Evolutionary conservation across 2,113 vertebrate genomes (phyloP).

Genomic region (Notarius quadriscutis): DNA sequence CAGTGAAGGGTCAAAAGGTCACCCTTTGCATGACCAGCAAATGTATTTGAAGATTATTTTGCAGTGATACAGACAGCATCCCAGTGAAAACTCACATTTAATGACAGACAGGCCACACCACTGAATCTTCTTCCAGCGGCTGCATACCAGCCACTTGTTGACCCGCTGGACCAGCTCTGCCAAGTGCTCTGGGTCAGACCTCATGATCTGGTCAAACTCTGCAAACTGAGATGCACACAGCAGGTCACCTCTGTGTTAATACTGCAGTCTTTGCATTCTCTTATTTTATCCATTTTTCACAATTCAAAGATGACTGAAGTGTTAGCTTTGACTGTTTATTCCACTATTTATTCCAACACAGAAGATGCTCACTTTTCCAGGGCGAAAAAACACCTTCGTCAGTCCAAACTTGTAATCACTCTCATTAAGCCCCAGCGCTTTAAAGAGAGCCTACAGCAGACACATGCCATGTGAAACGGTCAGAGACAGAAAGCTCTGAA

Average conservation of each 20-base stretch:
- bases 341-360: background rate
- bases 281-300: background rate
- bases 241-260: background rate
- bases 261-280: background rate
- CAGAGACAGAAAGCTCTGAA: conserved; percentile 10
- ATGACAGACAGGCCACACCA: conserved; percentile 95
- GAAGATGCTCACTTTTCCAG: conserved; percentile 85
- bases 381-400: conserved; percentile 97
- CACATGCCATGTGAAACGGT: conserved; percentile 28
- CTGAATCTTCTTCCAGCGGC: conserved; percentile 96
- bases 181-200: conserved; percentile 94
- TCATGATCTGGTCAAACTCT: conserved; percentile 99
- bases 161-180: conserved; percentile 90
- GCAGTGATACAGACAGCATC: background rate
- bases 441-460: conserved; percentile 87
- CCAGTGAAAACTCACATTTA: conserved; percentile 80
- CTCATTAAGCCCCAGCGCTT: conserved; percentile 95
- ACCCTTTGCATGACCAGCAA: background rate
- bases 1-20: background rate
- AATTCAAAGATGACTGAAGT: background rate
- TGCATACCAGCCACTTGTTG: conserved; percentile 93
- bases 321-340: conserved; percentile 2
- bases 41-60: background rate
- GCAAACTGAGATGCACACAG: conserved; percentile 81
- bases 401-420: conserved; percentile 96